Conservation (phyloP, 53 echinoderm and acorn worm genomes). For the Luidia sarsii region DNA sequence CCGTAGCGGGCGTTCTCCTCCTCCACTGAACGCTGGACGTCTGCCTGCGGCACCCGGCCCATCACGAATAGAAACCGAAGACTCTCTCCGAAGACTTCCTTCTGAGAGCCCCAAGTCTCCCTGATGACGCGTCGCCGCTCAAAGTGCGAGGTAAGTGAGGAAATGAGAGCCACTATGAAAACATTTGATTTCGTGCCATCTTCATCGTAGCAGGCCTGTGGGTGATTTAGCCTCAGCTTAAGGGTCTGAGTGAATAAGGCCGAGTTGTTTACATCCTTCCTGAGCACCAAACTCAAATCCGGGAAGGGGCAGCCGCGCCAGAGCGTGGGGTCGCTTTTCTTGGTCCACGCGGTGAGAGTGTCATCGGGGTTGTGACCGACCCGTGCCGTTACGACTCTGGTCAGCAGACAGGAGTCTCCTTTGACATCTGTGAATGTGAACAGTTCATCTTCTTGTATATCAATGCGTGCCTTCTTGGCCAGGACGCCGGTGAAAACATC, state of each 20-base stretch:
- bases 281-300: slow-evolving; percentile 74
- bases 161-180: slow-evolving; percentile 76
- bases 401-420: slow-evolving; percentile 64
- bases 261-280: slow-evolving; percentile 55
- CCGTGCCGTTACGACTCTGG: slow-evolving; percentile 69
- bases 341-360: slow-evolving; percentile 57
- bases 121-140: slow-evolving; percentile 80
- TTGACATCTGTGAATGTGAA: slow-evolving; percentile 67
- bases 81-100: slow-evolving; percentile 48
- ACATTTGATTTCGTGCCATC: slow-evolving; percentile 60
- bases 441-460: slow-evolving; percentile 51
- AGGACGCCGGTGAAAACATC: slow-evolving; percentile 79
- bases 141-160: slow-evolving; percentile 79
- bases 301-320: slow-evolving; percentile 79
- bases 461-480: slow-evolving; percentile 67
- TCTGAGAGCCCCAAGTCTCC: slow-evolving; percentile 75
- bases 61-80: slow-evolving; percentile 76
- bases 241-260: slow-evolving; percentile 67
- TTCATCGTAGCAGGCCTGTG: slow-evolving; percentile 62
- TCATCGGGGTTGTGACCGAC: slow-evolving; percentile 58
- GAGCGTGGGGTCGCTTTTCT: slow-evolving; percentile 70
- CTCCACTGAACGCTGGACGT: slow-evolving; percentile 73
- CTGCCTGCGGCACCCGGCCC: slow-evolving; percentile 75
- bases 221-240: slow-evolving; percentile 69
- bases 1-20: slow-evolving; percentile 67